phyloP scores from a whole-genome alignment of 2,113 vertebrate species.

The Pogonocichla stellata region DNA sequence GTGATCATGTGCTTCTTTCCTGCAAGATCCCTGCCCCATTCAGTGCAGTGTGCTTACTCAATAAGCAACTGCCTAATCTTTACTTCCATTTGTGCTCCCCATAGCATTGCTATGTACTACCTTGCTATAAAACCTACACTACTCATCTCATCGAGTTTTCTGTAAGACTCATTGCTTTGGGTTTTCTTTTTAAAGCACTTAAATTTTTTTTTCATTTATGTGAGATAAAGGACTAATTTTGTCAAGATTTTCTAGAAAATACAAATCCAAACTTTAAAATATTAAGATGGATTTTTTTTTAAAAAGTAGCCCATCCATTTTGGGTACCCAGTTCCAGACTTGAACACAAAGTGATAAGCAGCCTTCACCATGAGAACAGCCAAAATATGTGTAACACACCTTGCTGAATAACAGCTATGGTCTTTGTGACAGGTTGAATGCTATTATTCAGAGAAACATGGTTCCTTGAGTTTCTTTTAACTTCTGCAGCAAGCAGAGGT shows the following conservation, averaged over 20 bases:
- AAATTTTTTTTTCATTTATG: not conserved
- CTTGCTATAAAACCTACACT: not conserved
- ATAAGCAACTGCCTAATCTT: not conserved
- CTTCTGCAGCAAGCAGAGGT: not conserved
- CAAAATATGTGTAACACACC: not conserved
- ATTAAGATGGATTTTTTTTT: not conserved
- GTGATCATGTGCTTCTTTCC: not conserved
- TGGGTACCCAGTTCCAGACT: not conserved
- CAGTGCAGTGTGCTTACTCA: not conserved
- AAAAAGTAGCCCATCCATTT: not conserved
- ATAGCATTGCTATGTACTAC: not conserved
- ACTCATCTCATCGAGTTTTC: not conserved
- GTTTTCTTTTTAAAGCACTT: not conserved
- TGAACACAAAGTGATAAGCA: not conserved
- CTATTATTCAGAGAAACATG: not conserved
- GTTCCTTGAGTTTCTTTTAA: not conserved
- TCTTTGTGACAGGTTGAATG: not conserved
- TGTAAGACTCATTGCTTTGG: not conserved
- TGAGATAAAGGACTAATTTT: not conserved
- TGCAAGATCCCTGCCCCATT: not conserved
- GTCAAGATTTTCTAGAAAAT: not conserved
- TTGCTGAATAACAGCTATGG: not conserved
- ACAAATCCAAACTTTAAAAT: not conserved
- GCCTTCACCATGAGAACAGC: not conserved
- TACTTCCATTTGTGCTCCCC: not conserved